Conservation (phyloP, 2,113 vertebrate genomes). For the Gallinago paraguaiae region DNA sequence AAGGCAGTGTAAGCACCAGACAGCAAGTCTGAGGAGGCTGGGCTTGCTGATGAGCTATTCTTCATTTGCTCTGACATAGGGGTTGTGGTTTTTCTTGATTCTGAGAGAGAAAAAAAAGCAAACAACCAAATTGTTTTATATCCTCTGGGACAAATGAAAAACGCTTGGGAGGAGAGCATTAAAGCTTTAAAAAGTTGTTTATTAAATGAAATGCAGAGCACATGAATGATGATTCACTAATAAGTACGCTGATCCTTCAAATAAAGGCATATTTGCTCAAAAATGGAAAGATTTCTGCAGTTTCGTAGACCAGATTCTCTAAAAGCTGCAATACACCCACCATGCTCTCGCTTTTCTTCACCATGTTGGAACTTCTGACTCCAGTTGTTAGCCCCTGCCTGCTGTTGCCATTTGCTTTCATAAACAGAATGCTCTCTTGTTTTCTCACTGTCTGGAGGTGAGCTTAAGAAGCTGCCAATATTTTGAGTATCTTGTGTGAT, state of each 20-base stretch:
- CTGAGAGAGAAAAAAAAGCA: fast-evolving
- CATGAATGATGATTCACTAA: background rate
- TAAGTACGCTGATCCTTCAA: background rate
- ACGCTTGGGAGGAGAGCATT: background rate
- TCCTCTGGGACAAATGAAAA: background rate
- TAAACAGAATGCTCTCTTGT: background rate
- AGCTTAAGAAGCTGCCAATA: background rate
- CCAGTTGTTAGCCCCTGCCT: background rate
- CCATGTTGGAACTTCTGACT: background rate
- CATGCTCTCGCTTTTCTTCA: background rate
- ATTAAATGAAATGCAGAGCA: background rate
- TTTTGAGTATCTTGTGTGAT: background rate
- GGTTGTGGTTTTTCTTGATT: background rate
- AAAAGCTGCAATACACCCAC: background rate
- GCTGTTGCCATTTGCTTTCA: background rate
- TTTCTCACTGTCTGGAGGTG: background rate
- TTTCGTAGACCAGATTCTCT: background rate
- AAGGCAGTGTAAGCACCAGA: background rate
- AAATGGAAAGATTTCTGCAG: background rate
- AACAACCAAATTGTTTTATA: background rate
- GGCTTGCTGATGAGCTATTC: background rate
- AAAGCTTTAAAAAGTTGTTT: background rate
- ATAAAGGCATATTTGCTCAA: background rate
- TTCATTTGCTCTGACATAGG: background rate
- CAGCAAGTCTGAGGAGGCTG: background rate